Conservation (phyloP, 2,888 invertebrate genomes). For the Lasioglossum oenotherae region DNA sequence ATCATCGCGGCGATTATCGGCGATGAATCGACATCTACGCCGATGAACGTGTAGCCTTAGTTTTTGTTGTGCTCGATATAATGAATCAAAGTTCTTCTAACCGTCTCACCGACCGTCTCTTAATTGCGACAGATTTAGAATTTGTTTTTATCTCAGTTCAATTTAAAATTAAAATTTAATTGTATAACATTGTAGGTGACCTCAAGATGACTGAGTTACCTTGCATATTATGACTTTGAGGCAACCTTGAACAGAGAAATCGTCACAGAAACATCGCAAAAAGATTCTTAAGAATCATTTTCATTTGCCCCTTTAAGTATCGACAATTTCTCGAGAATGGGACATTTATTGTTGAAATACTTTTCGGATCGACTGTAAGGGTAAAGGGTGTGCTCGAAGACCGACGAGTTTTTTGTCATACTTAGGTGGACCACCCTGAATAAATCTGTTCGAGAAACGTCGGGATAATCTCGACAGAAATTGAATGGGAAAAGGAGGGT, state of each 20-base stretch:
- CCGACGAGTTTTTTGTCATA: background rate
- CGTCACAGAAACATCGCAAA: background rate
- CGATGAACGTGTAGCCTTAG: background rate
- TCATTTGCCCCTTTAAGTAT: background rate
- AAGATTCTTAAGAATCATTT: background rate
- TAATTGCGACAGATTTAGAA: background rate
- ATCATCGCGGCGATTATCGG: slow-evolving; percentile 53
- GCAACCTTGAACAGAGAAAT: background rate
- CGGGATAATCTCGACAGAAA: background rate
- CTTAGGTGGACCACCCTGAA: background rate
- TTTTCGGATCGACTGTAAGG: background rate
- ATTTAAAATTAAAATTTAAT: background rate
- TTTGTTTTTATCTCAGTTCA: background rate
- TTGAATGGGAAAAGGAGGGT: background rate
- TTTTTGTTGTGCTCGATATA: background rate
- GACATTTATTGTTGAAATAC: background rate
- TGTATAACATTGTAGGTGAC: background rate
- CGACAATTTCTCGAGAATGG: background rate
- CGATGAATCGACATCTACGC: slow-evolving; percentile 37
- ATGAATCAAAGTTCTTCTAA: background rate
- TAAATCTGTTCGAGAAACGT: background rate
- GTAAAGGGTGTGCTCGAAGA: background rate
- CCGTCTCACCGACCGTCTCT: background rate
- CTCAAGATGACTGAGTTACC: background rate
- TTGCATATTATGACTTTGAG: background rate